Conservation (phyloP, 2,888 invertebrate genomes). For the Yponomeuta cagnagella region DNA sequence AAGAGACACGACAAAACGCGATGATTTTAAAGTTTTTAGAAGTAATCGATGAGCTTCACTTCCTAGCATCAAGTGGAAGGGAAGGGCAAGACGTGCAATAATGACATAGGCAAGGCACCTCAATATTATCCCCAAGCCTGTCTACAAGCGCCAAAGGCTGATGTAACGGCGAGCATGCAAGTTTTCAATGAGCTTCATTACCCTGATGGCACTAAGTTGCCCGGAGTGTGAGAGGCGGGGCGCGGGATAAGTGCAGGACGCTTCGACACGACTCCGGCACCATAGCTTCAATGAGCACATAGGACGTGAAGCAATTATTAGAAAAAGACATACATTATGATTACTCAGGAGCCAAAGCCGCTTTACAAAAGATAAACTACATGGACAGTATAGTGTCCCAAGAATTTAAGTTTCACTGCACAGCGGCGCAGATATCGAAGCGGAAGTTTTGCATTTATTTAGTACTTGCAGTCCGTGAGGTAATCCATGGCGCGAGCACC, state of each 20-base stretch:
- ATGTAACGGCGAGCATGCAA: background rate
- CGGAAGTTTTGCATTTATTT: too few relatives aligned
- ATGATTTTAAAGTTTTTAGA: too few relatives aligned
- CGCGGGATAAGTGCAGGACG: background rate
- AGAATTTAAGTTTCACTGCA: too few relatives aligned
- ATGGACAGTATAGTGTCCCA: too few relatives aligned
- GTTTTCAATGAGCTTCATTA: background rate
- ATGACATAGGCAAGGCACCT: too few relatives aligned
- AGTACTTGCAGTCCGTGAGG: background rate
- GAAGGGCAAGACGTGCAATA: background rate
- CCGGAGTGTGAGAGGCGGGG: background rate
- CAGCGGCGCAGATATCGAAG: too few relatives aligned
- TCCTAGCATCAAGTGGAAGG: background rate
- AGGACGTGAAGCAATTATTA: too few relatives aligned
- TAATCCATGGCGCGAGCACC: background rate
- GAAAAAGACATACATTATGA: too few relatives aligned
- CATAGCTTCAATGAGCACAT: too few relatives aligned
- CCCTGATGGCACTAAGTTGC: background rate
- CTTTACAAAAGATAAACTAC: too few relatives aligned
- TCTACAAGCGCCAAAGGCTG: background rate
- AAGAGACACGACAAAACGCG: too few relatives aligned
- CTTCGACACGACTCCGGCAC: background rate
- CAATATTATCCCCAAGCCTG: background rate
- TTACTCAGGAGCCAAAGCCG: too few relatives aligned
- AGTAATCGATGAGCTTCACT: background rate